A percentile compares a stretch with the other conserved stretches of the same genome.
phyloP scores from a whole-genome alignment of 2,113 vertebrate species.

The Zootoca vivipara region DNA sequence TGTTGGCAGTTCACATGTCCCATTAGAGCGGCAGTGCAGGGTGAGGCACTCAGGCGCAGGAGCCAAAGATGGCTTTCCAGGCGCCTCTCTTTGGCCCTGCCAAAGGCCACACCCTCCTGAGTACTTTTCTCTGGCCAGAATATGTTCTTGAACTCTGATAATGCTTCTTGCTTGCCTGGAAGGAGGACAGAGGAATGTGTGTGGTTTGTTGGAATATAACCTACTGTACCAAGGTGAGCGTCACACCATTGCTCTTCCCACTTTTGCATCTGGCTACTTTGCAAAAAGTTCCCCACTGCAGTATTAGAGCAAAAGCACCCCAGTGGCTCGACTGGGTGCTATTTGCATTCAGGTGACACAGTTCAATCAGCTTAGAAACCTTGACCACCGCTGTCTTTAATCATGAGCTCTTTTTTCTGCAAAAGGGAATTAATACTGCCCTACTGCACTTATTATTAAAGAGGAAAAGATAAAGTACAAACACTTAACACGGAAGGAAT shows the following conservation, averaged over 20 bases:
- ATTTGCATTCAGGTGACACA: neutral
- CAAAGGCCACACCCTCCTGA: too few species aligned
- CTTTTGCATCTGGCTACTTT: neutral
- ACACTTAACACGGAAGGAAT: neutral
- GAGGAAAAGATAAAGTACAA: neutral
- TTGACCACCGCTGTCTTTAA: neutral
- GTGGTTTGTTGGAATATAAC: too few species aligned
- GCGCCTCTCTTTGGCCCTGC: too few species aligned
- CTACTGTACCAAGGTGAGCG: too few species aligned
- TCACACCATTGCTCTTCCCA: too few species aligned
- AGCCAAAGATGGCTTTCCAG: neutral
- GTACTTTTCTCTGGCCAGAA: too few species aligned
- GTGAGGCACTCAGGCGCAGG: neutral
- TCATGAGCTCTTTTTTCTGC: too few species aligned
- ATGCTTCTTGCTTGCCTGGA: too few species aligned
- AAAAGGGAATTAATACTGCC: neutral
- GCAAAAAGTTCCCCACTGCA: neutral
- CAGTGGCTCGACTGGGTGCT: too few species aligned
- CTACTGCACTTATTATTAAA: neutral
- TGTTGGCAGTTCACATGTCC: neutral
- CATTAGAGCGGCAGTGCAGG: neutral
- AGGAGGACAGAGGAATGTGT: too few species aligned
- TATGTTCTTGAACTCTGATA: too few species aligned
- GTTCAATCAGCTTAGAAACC: neutral
- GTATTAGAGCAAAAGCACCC: neutral